These are phyloP conservation scores for Neolamprologus toae DNA, from an alignment of 2,113 vertebrate species.

Conservation along the genomic window DNA sequence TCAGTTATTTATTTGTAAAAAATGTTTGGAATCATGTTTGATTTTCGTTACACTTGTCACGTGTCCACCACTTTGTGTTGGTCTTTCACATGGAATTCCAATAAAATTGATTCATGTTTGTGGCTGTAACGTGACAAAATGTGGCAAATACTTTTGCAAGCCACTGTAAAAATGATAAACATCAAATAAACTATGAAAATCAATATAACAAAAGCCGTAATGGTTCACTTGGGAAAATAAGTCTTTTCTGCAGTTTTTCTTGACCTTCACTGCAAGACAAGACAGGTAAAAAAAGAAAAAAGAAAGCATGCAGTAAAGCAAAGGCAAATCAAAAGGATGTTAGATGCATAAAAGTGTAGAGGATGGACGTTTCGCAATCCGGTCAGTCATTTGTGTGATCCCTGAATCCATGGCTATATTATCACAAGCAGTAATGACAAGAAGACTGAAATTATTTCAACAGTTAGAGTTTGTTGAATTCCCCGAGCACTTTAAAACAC, in stretches of 20 bases:
- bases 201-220: neutral
- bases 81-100: neutral
- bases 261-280: neutral
- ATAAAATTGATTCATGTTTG: neutral
- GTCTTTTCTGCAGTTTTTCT: neutral
- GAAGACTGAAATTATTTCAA: neutral
- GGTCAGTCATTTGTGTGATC: neutral
- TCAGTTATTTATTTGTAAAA: neutral
- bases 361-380: neutral
- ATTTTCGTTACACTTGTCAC: fast-evolving
- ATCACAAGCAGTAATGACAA: neutral
- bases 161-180: neutral
- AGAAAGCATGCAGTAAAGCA: neutral
- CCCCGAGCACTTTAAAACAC: neutral
- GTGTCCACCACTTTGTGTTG: fast-evolving
- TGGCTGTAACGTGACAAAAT: neutral
- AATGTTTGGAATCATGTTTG: fast-evolving
- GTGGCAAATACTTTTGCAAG: neutral
- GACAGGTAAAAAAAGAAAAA: neutral
- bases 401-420: neutral
- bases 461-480: neutral
- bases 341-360: neutral
- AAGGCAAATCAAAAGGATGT: neutral
- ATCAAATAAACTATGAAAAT: neutral
- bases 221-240: neutral